phyloP scores from a whole-genome alignment of 1,140 invertebrate genomes.

The Drosophila chauvacae region DNA sequence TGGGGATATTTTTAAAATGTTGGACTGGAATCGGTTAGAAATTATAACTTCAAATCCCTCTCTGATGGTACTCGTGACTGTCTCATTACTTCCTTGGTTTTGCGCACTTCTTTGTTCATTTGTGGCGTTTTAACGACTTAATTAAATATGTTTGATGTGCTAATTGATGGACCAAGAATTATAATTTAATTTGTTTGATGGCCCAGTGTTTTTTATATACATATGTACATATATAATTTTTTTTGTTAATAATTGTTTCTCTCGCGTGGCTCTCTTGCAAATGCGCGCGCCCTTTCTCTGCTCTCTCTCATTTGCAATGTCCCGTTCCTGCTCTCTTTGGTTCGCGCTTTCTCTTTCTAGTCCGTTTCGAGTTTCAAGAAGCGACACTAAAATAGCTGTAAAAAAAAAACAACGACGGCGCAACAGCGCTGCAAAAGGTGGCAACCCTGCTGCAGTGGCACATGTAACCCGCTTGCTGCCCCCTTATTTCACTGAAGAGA shows the following conservation, averaged over 20 bases:
- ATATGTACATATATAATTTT: neutral
- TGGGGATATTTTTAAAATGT: neutral
- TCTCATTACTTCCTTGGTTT: neutral
- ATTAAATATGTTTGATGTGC: conserved; percentile 22
- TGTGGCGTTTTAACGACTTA: neutral
- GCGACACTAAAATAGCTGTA: conserved; percentile 41
- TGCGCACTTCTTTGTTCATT: neutral
- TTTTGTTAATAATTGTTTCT: neutral
- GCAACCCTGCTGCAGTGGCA: conserved; percentile 40
- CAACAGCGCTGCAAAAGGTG: conserved; percentile 43
- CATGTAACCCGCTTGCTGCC: neutral
- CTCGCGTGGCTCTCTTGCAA: conserved; percentile 10
- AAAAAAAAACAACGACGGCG: conserved; percentile 34
- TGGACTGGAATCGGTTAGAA: neutral
- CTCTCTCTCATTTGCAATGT: conserved; percentile 18
- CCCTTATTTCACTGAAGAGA: neutral
- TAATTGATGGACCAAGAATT: conserved; percentile 37
- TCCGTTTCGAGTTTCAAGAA: conserved; percentile 44
- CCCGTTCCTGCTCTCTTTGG: conserved; percentile 24
- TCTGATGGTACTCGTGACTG: neutral
- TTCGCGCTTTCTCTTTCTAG: conserved; percentile 8
- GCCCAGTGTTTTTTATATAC: neutral
- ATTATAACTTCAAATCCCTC: neutral
- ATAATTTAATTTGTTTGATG: conserved; percentile 33
- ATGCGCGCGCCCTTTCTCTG: conserved; percentile 46